Evolutionary conservation across 2,113 vertebrate species (phyloP).

Genomic region (Tachycineta bicolor): DNA sequence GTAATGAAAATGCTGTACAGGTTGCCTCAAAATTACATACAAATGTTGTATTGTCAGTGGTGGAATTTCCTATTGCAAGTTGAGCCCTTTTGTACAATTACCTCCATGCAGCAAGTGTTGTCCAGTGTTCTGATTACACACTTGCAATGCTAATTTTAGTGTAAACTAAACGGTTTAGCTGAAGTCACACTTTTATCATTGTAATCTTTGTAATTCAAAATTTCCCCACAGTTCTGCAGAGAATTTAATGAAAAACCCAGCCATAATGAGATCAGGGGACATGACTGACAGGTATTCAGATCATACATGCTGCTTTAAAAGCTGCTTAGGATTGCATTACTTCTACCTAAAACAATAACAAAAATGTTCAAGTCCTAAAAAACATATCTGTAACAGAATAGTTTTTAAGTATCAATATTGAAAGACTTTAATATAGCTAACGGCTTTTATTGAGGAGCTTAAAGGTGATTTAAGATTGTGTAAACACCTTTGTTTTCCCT

Average conservation of each 20-base stretch:
- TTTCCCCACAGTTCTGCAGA: not conserved
- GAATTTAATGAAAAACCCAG: not conserved
- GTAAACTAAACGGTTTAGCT: not conserved
- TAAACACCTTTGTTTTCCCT: not conserved
- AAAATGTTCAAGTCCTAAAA: not conserved
- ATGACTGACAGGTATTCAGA: not conserved
- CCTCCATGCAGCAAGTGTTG: not conserved
- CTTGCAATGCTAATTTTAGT: not conserved
- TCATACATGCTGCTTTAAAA: not conserved
- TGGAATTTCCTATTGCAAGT: not conserved
- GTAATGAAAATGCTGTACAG: not conserved
- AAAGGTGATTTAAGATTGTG: not conserved
- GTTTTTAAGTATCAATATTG: not conserved
- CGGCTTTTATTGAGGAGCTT: not conserved
- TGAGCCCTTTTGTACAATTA: not conserved
- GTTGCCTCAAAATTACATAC: not conserved
- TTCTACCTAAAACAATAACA: not conserved
- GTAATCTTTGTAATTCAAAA: not conserved
- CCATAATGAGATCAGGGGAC: not conserved
- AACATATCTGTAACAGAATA: not conserved
- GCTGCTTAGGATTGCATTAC: not conserved
- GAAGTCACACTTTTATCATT: not conserved
- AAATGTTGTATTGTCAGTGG: not conserved
- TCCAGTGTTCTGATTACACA: not conserved
- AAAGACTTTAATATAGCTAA: not conserved